These are phyloP conservation scores for Crotalus viridis DNA, from an alignment of 2,113 vertebrate genomes.

Conservation along the genomic window DNA sequence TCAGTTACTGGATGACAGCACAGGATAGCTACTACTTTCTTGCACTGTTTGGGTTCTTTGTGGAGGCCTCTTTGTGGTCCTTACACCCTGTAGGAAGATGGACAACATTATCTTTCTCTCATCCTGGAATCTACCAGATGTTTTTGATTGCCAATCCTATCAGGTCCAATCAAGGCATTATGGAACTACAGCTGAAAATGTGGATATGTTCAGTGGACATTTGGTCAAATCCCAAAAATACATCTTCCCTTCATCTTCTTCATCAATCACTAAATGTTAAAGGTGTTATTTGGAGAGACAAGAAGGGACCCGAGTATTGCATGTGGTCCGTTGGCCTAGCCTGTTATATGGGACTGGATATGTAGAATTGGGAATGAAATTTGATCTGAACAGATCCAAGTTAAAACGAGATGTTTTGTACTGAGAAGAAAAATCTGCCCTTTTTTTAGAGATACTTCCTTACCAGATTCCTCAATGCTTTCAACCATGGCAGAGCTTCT, in stretches of 20 bases:
- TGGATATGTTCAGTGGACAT: neutral
- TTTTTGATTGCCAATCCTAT: neutral
- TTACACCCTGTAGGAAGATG: neutral
- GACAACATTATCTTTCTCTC: neutral
- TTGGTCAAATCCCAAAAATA: no score
- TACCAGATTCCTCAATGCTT: neutral
- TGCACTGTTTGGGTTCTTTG: neutral
- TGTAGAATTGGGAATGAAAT: neutral
- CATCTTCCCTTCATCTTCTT: neutral
- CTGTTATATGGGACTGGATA: neutral
- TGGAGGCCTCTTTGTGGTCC: neutral
- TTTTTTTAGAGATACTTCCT: neutral
- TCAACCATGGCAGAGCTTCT: neutral
- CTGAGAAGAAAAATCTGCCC: neutral
- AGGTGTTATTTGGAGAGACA: neutral
- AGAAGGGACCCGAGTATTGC: neutral
- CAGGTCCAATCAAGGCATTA: neutral
- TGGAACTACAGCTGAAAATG: neutral
- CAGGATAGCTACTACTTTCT: neutral
- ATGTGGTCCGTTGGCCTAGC: neutral
- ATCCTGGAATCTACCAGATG: neutral
- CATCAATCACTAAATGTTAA: neutral
- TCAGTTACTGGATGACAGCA: neutral
- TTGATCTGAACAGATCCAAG: neutral
- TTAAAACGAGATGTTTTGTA: neutral